Percentiles rank a stretch among this genome's conserved stretches.
Conservation (phyloP, 1,140 invertebrate species). For the Dryas iulia region DNA sequence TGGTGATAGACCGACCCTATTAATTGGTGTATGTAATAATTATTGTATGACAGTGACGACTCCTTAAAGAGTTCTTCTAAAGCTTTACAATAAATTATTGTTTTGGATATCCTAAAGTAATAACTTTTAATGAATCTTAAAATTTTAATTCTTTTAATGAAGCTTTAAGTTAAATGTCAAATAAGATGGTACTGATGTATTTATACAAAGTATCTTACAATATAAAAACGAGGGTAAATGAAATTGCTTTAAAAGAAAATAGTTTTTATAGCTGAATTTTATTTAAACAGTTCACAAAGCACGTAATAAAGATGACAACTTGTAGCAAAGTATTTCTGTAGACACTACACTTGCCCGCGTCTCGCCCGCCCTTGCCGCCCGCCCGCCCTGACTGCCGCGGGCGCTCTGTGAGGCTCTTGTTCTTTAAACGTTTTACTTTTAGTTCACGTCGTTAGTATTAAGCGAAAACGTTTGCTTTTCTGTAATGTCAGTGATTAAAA, state of each 20-base stretch:
- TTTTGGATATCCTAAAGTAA: no score
- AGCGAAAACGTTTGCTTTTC: background rate
- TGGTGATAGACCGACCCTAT: no score
- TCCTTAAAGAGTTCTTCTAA: no score
- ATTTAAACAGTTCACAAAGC: background rate
- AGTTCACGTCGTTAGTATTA: background rate
- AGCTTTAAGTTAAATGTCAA: no score
- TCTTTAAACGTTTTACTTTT: background rate
- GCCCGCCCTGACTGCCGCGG: background rate
- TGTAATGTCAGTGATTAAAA: background rate
- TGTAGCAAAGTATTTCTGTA: background rate
- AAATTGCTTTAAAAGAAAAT: background rate
- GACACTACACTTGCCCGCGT: background rate
- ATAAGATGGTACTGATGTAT: no score
- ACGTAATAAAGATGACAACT: background rate
- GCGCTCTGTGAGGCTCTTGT: background rate
- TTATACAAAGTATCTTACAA: no score
- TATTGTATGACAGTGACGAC: no score
- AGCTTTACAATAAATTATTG: no score
- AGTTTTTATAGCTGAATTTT: background rate
- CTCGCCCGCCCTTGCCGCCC: background rate
- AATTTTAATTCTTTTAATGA: no score
- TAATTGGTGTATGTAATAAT: no score
- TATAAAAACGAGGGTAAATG: background rate
- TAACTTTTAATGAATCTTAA: no score